These are phyloP conservation scores for Orius insidiosus DNA, from an alignment of 1,140 invertebrate species.

Conservation along the genomic window DNA sequence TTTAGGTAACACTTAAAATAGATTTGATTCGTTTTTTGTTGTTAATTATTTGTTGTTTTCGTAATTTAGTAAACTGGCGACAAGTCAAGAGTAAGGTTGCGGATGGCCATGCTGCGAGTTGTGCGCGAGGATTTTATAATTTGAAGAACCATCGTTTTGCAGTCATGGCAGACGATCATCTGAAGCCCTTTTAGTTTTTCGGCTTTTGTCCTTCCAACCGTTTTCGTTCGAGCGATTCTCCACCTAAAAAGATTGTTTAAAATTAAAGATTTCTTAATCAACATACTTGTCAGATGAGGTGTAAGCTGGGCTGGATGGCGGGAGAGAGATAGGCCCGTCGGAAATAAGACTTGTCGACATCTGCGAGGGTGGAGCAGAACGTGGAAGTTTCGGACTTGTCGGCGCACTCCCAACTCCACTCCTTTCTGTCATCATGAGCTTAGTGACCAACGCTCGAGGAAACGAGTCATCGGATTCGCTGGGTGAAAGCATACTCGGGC, in stretches of 20 bases:
- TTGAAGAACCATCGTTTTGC: constrained; percentile 82
- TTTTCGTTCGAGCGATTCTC: constrained; percentile 21
- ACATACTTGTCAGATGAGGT: constrained; percentile 22
- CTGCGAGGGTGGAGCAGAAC: constrained; percentile 27
- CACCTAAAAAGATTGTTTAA: constrained; percentile 16
- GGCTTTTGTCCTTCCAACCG: constrained; percentile 24
- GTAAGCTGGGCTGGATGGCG: constrained; percentile 26
- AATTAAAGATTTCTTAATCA: neutral
- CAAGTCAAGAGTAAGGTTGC: constrained; percentile 61
- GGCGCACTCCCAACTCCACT: constrained; percentile 43
- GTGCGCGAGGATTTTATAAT: constrained; percentile 74
- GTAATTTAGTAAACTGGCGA: constrained; percentile 51
- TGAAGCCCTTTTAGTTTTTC: constrained; percentile 56
- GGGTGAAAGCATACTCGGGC: constrained; percentile 58
- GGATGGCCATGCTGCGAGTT: constrained; percentile 57
- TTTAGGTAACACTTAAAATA: no score
- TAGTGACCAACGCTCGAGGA: constrained; percentile 40
- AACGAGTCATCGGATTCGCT: constrained; percentile 41
- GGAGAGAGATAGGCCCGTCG: constrained; percentile 33
- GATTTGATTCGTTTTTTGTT: neutral
- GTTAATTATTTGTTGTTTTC: neutral
- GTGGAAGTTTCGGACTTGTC: constrained; percentile 40
- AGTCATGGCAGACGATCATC: constrained; percentile 84
- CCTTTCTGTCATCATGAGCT: constrained; percentile 36
- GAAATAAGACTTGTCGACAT: constrained; percentile 31